A percentile compares a stretch with the other conserved stretches of the same genome.
These are phyloP conservation scores for Patagioenas fasciata DNA, from an alignment of 2,113 vertebrate genomes.

Conservation along the genomic window DNA sequence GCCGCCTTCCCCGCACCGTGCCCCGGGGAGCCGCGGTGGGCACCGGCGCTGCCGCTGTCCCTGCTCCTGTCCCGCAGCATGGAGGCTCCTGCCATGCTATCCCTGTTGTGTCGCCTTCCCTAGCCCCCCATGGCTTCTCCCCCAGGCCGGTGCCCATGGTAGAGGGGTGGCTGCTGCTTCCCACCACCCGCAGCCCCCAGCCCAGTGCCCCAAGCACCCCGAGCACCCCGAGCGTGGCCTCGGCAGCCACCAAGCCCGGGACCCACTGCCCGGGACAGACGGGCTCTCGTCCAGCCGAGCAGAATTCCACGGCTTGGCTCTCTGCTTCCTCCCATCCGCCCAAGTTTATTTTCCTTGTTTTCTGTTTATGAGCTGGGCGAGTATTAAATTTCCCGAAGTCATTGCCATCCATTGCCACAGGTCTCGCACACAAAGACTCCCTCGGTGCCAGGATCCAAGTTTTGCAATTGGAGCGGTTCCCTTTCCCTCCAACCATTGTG, in stretches of 20 bases:
- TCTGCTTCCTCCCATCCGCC: conserved; percentile 42
- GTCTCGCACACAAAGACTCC: conserved; percentile 40
- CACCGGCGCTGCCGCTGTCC: fast-evolving
- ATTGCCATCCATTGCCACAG: conserved; percentile 59
- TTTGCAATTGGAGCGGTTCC: conserved; percentile 54
- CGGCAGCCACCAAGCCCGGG: fast-evolving
- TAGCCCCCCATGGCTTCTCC: fast-evolving
- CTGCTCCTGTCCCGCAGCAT: fast-evolving
- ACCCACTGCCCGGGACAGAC: background rate
- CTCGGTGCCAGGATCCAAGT: conserved; percentile 53
- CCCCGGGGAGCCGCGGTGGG: fast-evolving
- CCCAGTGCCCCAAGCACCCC: background rate
- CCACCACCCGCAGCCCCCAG: no score
- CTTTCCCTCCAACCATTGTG: conserved; percentile 55
- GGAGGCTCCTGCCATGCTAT: fast-evolving
- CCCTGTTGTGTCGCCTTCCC: no score
- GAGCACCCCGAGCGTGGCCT: fast-evolving
- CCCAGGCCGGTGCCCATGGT: fast-evolving
- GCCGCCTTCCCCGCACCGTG: fast-evolving
- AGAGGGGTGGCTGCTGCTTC: no score
- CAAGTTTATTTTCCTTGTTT: conserved; percentile 70
- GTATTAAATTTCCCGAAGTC: conserved; percentile 55
- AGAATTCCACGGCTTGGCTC: conserved; percentile 15
- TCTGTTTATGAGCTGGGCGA: conserved; percentile 61
- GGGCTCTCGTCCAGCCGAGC: background rate